These are phyloP conservation scores for Semnornis frantzii DNA, from an alignment of 2,113 vertebrate genomes.

Conservation along the genomic window DNA sequence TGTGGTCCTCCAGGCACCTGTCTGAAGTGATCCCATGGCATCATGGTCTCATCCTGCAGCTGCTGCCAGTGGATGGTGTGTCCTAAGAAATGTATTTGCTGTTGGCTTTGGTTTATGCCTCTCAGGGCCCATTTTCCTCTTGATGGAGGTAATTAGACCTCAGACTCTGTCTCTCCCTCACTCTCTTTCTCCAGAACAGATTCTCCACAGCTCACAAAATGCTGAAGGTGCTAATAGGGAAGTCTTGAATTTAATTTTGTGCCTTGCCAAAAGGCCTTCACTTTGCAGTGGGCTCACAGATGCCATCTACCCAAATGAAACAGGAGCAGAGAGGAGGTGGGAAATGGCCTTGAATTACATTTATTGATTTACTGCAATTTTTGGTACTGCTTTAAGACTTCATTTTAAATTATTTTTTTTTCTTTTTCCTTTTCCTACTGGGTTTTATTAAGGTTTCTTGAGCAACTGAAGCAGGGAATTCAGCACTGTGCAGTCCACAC, in stretches of 20 bases:
- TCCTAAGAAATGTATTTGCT: not conserved
- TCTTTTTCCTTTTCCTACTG: not conserved
- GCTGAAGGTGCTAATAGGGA: not conserved
- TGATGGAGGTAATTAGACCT: constrained; percentile 25
- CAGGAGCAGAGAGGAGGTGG: not conserved
- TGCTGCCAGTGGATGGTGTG: not conserved
- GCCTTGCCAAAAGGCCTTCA: not conserved
- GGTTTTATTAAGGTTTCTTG: not conserved
- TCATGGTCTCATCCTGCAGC: not conserved
- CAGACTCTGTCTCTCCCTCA: not conserved
- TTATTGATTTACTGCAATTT: not conserved
- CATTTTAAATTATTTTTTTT: not conserved
- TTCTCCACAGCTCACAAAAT: not conserved
- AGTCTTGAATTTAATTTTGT: not conserved
- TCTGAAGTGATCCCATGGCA: not conserved
- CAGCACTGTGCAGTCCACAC: not conserved
- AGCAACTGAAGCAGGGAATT: not conserved
- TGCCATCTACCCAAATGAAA: not conserved
- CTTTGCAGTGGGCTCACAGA: not conserved
- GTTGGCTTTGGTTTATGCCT: not conserved
- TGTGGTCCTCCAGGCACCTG: not conserved
- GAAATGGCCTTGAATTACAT: not conserved
- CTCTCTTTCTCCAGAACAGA: not conserved
- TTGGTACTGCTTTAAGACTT: not conserved
- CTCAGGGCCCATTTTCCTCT: not conserved